A percentile compares a stretch with the other conserved stretches of the same genome.
Conservation (phyloP, 2,113 vertebrate genomes). For the Archocentrus centrarchus region DNA sequence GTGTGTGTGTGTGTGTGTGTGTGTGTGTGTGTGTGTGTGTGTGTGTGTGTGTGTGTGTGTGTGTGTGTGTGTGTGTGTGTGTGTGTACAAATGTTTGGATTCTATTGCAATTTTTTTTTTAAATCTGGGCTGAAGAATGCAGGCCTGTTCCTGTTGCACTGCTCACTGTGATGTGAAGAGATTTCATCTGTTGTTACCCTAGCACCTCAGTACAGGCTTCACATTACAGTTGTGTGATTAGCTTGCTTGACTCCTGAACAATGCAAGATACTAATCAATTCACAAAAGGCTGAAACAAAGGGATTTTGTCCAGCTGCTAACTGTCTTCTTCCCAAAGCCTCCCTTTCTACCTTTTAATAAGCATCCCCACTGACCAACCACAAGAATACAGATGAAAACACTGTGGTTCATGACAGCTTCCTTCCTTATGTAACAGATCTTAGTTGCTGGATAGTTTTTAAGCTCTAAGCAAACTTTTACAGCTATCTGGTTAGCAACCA, state of each 20-base stretch:
- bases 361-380: neutral
- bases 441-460: neutral
- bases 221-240: neutral
- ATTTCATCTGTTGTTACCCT: neutral
- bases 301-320: neutral
- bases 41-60: no score
- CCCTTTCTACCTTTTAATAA: neutral
- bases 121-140: neutral
- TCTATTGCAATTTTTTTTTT: no score
- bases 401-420: neutral
- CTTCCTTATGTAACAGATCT: neutral
- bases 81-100: neutral
- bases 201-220: neutral
- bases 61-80: no score
- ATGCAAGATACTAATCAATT: neutral
- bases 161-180: neutral
- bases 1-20: neutral
- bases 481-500: neutral
- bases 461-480: neutral
- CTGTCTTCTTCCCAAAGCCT: neutral
- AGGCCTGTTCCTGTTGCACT: neutral
- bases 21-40: no score
- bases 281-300: constrained; percentile 4
- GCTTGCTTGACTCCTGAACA: neutral
- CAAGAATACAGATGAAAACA: neutral